Base-by-base conservation (phyloP, 92 coral and sea anemone species). In the Epizoanthus ramosus region DNA sequence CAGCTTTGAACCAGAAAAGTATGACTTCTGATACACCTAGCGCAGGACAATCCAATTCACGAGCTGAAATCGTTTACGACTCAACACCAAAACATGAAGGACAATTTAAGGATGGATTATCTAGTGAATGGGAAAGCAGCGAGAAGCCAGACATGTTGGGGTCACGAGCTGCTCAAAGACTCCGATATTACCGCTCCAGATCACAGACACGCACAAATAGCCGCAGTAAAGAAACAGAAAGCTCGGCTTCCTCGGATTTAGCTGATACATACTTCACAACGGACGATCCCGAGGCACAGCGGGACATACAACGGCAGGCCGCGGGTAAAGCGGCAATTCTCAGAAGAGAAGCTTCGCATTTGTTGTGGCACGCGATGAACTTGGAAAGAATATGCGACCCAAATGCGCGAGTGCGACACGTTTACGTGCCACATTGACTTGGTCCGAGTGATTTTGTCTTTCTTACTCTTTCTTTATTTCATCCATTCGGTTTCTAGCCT, bases 371-470 rank as follows among this genome's bases (percentile, higher is more conserved):
- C 60, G 98, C 98, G 17, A 92, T 90, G 93, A 85, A 95, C 81
- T 74, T 95, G 87, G 98, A 95, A 81, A 87, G 92, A 70, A 79
- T 95, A 53, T 93, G 98, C 75, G 98, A 95, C 71, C 93, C 90
- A 6, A 91, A 95, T 66, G 94, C 92, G 6, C 81, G 97, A 81
- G 95, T 91, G 13, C 85, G 92, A 43, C 95, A 93, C 56, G 80
- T 93, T 59, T 93, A 88, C 68, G 54, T 88, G 39, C 97, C 94
- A 5, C 81, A 87, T 13, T 92, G 79, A 39, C 6, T 37, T 1
- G 43, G 5, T 37, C 1, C 5, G 43, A 3, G 5, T 6, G 6
- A 37, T 5, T 37, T 3, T 37, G 2, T 37, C 31, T 28, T 28
- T 37, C 6, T 5, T 6, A 37, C 43, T 37, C 43, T 37, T 37